Conservation (phyloP, 2,797 vertebrate species). For the Eupleurogrammus muticus region DNA sequence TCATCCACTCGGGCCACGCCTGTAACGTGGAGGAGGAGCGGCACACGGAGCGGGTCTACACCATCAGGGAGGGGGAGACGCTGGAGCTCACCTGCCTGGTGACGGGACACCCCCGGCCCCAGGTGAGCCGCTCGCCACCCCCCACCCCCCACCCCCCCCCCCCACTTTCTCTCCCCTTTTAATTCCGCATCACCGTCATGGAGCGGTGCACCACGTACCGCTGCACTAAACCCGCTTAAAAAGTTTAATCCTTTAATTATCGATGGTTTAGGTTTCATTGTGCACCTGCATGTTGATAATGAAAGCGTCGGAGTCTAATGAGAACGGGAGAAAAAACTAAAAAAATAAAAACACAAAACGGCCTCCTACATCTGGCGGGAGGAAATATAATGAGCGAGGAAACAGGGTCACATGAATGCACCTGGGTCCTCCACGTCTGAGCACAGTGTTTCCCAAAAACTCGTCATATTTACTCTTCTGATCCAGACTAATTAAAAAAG, state of each 20-base stretch:
- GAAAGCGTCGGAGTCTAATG: conserved; percentile 66
- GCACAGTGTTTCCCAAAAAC: conserved; percentile 10
- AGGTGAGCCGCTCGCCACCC: conserved; percentile 89
- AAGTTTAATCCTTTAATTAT: conserved; percentile 77
- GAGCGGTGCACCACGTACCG: conserved; percentile 39
- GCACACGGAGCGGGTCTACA: conserved; percentile 96
- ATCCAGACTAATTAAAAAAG: conserved; percentile 63
- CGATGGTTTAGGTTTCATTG: conserved; percentile 69
- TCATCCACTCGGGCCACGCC: conserved; percentile 95
- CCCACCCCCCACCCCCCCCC: too few relatives aligned
- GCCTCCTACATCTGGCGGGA: conserved; percentile 64
- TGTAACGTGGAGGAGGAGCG: conserved; percentile 98
- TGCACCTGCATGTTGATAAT: conserved; percentile 72
- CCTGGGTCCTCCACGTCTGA: conserved; percentile 37
- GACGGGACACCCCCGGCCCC: conserved; percentile 95
- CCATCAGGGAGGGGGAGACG: conserved; percentile 96
- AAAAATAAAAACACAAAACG: too few relatives aligned
- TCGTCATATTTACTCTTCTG: conserved; percentile 48
- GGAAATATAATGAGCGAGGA: conserved; percentile 56
- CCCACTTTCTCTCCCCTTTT: conserved; percentile 13
- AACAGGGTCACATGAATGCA: conserved; percentile 64
- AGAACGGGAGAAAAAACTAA: conserved; percentile 54
- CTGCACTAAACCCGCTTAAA: conserved; percentile 70
- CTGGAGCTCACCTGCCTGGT: conserved; percentile 96
- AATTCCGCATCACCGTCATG: conserved; percentile 33